Percentiles rank a stretch among this genome's conserved stretches.
Conservation (phyloP, 2,113 vertebrate genomes). For the Pollachius pollachius region DNA sequence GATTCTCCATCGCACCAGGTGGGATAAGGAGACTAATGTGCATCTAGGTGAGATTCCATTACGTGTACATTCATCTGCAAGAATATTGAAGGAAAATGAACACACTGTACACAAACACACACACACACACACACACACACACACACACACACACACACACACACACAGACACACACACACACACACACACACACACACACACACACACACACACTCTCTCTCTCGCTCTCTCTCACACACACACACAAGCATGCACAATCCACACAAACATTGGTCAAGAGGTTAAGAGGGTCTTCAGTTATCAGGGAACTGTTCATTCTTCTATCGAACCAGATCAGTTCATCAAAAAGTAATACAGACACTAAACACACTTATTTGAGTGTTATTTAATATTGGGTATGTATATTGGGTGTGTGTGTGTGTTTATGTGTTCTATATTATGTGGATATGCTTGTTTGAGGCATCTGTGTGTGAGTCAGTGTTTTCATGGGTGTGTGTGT, state of each 20-base stretch:
- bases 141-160: too few relatives aligned
- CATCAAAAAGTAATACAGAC: too few relatives aligned
- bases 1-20: too few relatives aligned
- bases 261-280: constrained; percentile 5
- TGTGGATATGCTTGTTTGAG: background rate
- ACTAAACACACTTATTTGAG: too few relatives aligned
- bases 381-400: background rate
- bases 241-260: background rate
- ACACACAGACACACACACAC: background rate
- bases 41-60: too few relatives aligned
- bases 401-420: constrained; percentile 4
- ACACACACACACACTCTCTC: background rate
- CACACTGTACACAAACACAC: too few relatives aligned
- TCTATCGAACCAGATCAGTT: too few relatives aligned
- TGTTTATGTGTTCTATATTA: background rate
- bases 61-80: background rate
- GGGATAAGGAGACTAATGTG: too few relatives aligned
- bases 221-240: background rate
- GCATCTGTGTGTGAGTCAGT: background rate
- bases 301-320: constrained; percentile 42
- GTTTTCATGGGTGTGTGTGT: background rate
- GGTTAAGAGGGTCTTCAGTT: background rate
- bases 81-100: background rate
- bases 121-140: too few relatives aligned
- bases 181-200: background rate